These are phyloP conservation scores for Meriones unguiculatus DNA, from an alignment of 2,113 vertebrate genomes.

Conservation along the genomic window DNA sequence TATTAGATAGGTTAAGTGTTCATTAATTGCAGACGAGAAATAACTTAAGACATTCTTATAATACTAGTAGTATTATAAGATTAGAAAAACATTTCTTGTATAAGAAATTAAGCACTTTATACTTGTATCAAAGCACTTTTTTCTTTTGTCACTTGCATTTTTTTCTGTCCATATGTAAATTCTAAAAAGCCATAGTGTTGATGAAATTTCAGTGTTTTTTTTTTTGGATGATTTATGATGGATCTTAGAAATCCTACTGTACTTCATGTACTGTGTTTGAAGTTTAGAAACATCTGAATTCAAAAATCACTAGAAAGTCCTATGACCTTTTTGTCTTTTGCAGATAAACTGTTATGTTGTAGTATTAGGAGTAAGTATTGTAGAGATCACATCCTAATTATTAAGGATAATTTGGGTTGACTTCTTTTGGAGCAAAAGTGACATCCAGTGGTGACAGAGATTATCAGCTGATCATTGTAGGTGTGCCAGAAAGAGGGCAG, in stretches of 20 bases:
- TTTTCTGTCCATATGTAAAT: neutral
- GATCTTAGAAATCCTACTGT: constrained; percentile 17
- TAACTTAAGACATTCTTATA: neutral
- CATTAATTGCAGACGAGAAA: constrained; percentile 17
- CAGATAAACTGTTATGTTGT: constrained; percentile 45
- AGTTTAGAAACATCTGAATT: constrained; percentile 1
- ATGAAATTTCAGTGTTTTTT: neutral
- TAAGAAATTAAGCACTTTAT: constrained; percentile 13
- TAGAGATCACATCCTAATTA: constrained; percentile 63
- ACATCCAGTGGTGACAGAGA: constrained; percentile 75
- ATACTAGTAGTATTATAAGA: constrained; percentile 25
- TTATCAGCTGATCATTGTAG: constrained; percentile 51
- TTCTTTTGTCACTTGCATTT: neutral
- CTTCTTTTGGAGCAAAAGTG: constrained; percentile 72
- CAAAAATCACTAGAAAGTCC: constrained; percentile 15
- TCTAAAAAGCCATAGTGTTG: neutral
- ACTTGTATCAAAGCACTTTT: neutral
- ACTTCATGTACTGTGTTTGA: constrained; percentile 16
- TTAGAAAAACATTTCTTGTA: constrained; percentile 19
- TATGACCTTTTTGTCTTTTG: constrained; percentile 35
- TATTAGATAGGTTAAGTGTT: constrained; percentile 36
- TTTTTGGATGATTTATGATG: neutral
- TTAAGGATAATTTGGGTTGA: constrained; percentile 59
- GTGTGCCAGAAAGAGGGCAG: neutral
- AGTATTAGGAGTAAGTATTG: constrained; percentile 56